Evolutionary conservation across 2,113 vertebrate genomes (phyloP).

Genomic region (Boulengeromyrus knoepffleri): DNA sequence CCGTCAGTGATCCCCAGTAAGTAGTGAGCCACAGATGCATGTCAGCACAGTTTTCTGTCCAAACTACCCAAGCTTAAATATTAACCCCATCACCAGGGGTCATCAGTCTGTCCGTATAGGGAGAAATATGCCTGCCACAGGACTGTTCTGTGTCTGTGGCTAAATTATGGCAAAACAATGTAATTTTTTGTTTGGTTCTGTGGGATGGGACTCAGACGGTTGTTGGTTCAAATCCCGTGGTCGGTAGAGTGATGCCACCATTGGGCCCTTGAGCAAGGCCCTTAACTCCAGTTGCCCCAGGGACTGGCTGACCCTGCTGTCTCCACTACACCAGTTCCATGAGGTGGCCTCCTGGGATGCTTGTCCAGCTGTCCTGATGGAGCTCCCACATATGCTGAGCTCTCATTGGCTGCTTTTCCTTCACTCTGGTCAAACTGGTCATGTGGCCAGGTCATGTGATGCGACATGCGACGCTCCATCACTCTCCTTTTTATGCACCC

Average conservation of each 20-base stretch:
- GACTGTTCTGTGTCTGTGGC: neutral
- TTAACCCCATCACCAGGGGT: neutral
- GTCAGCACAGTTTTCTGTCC: neutral
- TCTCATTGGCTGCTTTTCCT: neutral
- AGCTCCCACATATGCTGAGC: neutral
- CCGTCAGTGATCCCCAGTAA: slow-evolving; percentile 90
- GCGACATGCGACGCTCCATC: neutral
- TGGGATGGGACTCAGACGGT: neutral
- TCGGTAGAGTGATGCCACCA: neutral
- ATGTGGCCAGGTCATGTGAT: neutral
- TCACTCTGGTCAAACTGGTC: neutral
- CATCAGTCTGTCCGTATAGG: neutral
- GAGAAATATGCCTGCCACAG: neutral
- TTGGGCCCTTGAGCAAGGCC: neutral
- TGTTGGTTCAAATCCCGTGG: neutral
- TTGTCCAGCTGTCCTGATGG: neutral
- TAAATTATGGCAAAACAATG: neutral
- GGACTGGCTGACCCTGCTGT: neutral
- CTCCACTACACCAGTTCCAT: neutral
- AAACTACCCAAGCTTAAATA: neutral
- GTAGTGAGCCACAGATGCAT: slow-evolving; percentile 23
- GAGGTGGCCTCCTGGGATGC: neutral
- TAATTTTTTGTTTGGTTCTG: neutral
- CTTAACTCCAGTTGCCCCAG: neutral
- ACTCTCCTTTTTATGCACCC: neutral